Evolutionary conservation across 2,113 vertebrate species (phyloP).

Genomic region (Recurvirostra avosetta): DNA sequence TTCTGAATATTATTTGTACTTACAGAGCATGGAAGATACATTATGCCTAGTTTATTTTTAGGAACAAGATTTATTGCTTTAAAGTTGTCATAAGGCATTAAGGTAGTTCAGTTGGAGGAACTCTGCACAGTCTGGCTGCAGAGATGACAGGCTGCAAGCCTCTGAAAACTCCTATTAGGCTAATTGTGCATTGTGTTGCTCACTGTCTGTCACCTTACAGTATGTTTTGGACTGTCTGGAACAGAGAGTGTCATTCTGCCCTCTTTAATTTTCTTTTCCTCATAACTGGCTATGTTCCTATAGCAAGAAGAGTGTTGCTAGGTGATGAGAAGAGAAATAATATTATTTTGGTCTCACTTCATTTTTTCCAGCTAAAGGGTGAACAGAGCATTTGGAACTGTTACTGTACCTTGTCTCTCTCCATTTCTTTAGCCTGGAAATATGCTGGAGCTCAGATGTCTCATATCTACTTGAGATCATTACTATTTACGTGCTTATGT

Average conservation of each 20-base stretch:
- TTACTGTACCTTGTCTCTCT: not conserved
- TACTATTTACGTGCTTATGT: not conserved
- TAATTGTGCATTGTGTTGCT: conserved; percentile 33
- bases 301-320: conserved; percentile 4
- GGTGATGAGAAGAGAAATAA: conserved; percentile 14
- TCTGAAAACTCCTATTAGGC: conserved; percentile 31
- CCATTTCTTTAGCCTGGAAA: not conserved
- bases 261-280: conserved; percentile 1
- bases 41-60: conserved; percentile 68
- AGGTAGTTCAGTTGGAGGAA: not conserved
- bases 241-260: not conserved
- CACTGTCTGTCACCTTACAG: not conserved
- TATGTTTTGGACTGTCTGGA: not conserved
- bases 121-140: not conserved
- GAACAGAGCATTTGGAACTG: not conserved
- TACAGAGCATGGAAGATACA: conserved; percentile 52
- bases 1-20: conserved; percentile 46
- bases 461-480: not conserved
- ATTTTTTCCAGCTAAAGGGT: conserved; percentile 19
- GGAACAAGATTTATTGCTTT: conserved; percentile 25
- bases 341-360: conserved; percentile 22
- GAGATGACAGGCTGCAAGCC: conserved; percentile 29
- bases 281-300: not conserved
- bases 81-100: conserved; percentile 51
- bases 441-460: not conserved